Base-by-base conservation (phyloP, 35 echinoderm and acorn worm species). In the Ptychodera flava region DNA sequence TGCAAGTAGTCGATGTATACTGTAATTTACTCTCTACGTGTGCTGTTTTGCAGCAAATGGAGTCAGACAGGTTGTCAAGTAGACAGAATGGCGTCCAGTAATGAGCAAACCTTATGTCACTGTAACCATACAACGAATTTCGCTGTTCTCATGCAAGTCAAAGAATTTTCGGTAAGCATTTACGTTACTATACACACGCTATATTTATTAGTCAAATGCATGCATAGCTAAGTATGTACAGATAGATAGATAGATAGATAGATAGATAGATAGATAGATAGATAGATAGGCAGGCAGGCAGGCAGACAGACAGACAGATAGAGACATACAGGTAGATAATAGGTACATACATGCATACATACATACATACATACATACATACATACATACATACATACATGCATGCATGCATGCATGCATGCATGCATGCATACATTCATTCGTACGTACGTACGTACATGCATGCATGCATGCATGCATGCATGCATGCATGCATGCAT, bases 331-430 rank as follows among this genome's bases (percentile, higher is more conserved):
- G 6, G 22, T 64, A 64, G 6, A 64, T 64, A 64, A 64, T 64
- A 64, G 6, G 22, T 64, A 22, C 45, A 64, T 64, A 22, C 45
- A 64, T 64, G 45, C 45, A 64, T 64, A 22, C 45, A 64, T 64
- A 22, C 45, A 64, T 64, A 22, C 45, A 64, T 64, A 22, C 45
- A 64, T 64, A 64, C 45, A 64, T 12, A 64, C 45, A 64, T 64
- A 64, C 45, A 64, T 64, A 64, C 45, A 64, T 64, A 64, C 45
- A 64, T 64, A 64, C 45, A 64, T 64, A 64, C 45, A 64, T 64
- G 22, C 45, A 64, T 64, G 22, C 45, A 64, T 64, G 22, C 45
- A 64, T 64, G 22, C 45, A 64, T 64, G 22, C 45, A 64, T 64
- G 22, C 45, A 64, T 64, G 22, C 45, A 64, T 64, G 22, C 45